phyloP scores from a whole-genome alignment of 2,888 invertebrate species.

The Hoplodrina ambigua region DNA sequence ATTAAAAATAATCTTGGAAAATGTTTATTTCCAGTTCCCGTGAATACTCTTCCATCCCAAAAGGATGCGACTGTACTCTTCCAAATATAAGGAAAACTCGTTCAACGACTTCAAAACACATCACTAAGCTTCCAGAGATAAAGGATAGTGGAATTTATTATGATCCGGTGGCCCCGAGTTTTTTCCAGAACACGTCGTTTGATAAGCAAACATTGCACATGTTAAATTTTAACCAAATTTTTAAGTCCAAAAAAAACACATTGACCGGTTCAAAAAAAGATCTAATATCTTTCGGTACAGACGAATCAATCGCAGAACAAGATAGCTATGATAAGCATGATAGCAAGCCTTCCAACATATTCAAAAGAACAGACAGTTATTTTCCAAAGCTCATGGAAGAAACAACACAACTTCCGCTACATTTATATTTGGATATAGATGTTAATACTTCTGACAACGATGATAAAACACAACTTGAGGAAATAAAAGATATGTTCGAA shows the following conservation, averaged over 20 bases:
- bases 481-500: conserved; percentile 41
- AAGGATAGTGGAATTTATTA: conserved; percentile 30
- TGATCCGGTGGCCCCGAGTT: conserved; percentile 9
- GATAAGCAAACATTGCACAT: conserved; percentile 13
- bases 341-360: background rate
- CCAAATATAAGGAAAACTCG: background rate
- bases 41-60: conserved; percentile 14
- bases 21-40: conserved; percentile 48
- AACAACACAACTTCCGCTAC: conserved; percentile 24
- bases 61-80: conserved; percentile 47
- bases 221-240: conserved; percentile 2
- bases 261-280: background rate
- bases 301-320: conserved; percentile 3
- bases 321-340: conserved; percentile 5
- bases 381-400: background rate
- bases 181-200: conserved; percentile 1
- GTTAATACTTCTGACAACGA: conserved; percentile 17
- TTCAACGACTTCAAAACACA: conserved; percentile 11
- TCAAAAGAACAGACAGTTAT: conserved; percentile 23
- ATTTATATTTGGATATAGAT: conserved; percentile 54
- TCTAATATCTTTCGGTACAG: background rate
- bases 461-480: conserved; percentile 25
- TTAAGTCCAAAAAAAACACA: conserved; percentile 1
- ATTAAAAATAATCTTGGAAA: background rate
- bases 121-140: background rate